Percentiles rank a stretch among this genome's conserved stretches.
Evolutionary conservation across 2,888 invertebrate genomes (phyloP).

Genomic region (Octonoba sinensis): DNA sequence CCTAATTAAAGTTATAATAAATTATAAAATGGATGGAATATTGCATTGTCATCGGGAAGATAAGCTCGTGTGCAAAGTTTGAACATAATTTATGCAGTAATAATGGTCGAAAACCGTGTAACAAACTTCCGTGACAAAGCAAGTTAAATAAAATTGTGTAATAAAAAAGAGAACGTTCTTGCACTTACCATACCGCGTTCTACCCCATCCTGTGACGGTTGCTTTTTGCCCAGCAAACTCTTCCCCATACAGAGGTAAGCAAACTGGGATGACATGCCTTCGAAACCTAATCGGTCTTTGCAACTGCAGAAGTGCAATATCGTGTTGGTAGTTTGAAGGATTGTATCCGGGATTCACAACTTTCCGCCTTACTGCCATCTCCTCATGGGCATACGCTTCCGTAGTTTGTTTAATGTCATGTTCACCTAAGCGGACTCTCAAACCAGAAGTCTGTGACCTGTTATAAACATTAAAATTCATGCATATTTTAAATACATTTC

Average conservation of each 20-base stretch:
- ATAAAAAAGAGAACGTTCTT: no score
- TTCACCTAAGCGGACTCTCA: slow-evolving; percentile 90
- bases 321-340: slow-evolving; percentile 90
- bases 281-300: slow-evolving; percentile 87
- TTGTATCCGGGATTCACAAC: slow-evolving; percentile 83
- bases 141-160: no score
- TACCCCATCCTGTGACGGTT: slow-evolving; percentile 91
- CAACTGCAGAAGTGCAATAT: slow-evolving; percentile 78
- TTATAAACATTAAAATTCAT: slow-evolving; percentile 65
- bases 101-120: no score
- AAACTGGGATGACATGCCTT: slow-evolving; percentile 92
- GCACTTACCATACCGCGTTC: slow-evolving; percentile 86
- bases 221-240: slow-evolving; percentile 89
- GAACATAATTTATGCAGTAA: no score
- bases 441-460: slow-evolving; percentile 88
- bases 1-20: no score
- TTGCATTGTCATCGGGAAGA: no score
- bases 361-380: slow-evolving; percentile 88
- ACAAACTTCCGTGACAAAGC: no score
- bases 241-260: slow-evolving; percentile 82
- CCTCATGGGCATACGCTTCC: slow-evolving; percentile 87
- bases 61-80: no score
- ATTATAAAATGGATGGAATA: no score
- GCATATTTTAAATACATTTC: neutral
- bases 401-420: slow-evolving; percentile 88